Base-by-base conservation (phyloP, 2,888 invertebrate species). In the Drosophila hamatofila region DNA sequence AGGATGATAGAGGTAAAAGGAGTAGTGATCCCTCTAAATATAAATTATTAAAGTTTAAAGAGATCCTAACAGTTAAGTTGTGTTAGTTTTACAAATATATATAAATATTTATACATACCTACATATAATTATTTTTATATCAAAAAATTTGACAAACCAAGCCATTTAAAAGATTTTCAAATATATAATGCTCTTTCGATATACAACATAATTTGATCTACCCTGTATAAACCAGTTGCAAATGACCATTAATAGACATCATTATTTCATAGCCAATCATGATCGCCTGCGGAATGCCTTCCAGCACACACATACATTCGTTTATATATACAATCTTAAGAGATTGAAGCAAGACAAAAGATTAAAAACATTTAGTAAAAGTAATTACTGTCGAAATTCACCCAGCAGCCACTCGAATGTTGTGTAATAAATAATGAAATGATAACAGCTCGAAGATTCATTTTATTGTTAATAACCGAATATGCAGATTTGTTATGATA, bases 381-480 rank as follows among this genome's bases (percentile, higher is more conserved):
- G 58, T 60, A 75, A 85, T 88, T 83, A 82, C 64, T 75, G 83
- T 74, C 88, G 75, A 64, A 73, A 58, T 70, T 73, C 72, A 55
- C 57, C 59, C 56, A 65, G 48, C 73, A 44, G 23, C 55, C 70
- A 42, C n/a, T 42, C 27, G 44, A 52, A 51, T 35, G 64, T 84
- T 87, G 58, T 66, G 81, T 77, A 85, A 87, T 73, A 79, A 78
- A 81, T 81, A 87, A 81, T 78, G 42, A 72, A 64, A 44, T 51
- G 63, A 63, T 46, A 66, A 61, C 79, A 78, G 56, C 63, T 51
- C 2, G 11, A 27, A 72, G 46, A 63, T 60, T 37, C 56, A 49
- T 66, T 72, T 72, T 35, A 33, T n/a, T 51, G 48, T 8, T 21
- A 54, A 37, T 52, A 35, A 52, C 21, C 23, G 16, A 35, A n/a